Evolutionary conservation across 2,797 vertebrate genomes (phyloP).

Genomic region (Linurgus olivaceus): DNA sequence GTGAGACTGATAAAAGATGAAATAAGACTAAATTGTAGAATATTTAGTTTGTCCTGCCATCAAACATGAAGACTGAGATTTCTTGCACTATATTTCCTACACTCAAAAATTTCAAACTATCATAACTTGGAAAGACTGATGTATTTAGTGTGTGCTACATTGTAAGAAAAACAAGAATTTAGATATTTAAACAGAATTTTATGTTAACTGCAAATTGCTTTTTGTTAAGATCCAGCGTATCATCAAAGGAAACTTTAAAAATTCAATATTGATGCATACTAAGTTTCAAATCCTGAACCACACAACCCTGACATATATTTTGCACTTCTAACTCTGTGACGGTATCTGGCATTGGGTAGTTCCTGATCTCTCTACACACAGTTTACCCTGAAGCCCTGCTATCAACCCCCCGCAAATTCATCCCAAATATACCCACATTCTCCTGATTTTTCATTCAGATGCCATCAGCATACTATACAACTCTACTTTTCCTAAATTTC

Average conservation of each 20-base stretch:
- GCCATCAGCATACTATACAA: background rate
- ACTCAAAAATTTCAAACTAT: background rate
- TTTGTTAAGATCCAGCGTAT: background rate
- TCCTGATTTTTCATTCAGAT: background rate
- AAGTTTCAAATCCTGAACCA: background rate
- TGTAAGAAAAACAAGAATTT: background rate
- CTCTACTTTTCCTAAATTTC: background rate
- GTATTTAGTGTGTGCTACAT: background rate
- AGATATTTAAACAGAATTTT: background rate
- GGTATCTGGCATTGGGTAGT: background rate
- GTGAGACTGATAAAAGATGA: background rate
- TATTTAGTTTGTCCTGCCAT: background rate
- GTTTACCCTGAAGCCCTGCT: background rate
- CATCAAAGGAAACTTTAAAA: background rate
- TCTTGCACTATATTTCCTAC: background rate
- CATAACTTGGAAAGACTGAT: background rate
- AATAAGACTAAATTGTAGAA: background rate
- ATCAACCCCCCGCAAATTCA: background rate
- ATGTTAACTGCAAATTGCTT: background rate
- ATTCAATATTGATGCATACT: background rate
- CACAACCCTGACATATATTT: background rate
- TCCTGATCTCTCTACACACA: background rate
- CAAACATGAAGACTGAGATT: background rate
- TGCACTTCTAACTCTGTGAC: background rate
- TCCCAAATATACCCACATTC: background rate